These are phyloP conservation scores for Tiliacea citrago DNA, from an alignment of 2,888 invertebrate genomes.

Conservation along the genomic window DNA sequence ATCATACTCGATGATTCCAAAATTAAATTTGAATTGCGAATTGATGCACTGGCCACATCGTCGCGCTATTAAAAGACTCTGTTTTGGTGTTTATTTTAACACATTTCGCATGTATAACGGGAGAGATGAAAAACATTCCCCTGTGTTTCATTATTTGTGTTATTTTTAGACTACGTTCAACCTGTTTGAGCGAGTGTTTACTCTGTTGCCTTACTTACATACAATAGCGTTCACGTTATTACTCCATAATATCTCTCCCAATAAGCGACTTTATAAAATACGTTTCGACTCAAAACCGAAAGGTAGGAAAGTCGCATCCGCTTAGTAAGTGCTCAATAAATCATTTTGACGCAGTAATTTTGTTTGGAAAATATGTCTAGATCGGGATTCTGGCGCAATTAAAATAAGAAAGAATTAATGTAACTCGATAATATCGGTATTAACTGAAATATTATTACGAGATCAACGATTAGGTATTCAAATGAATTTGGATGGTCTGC, in stretches of 20 bases:
- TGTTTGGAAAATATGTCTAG: constrained; percentile 75
- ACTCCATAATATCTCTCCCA: constrained; percentile 73
- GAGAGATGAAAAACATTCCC: constrained; percentile 90
- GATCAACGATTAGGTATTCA: constrained; percentile 82
- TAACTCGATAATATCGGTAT: constrained; percentile 83
- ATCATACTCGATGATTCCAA: constrained; percentile 83
- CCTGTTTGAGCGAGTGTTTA: constrained; percentile 88
- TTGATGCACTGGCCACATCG: constrained; percentile 87
- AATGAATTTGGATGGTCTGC: constrained; percentile 85
- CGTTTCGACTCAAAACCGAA: constrained; percentile 38
- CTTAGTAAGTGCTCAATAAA: constrained; percentile 70
- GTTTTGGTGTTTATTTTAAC: constrained; percentile 90
- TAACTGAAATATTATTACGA: constrained; percentile 81
- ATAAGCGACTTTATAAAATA: constrained; percentile 57
- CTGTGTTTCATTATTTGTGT: constrained; percentile 89
- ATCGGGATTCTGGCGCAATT: constrained; percentile 76
- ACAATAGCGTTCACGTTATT: constrained; percentile 85
- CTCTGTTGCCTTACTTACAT: constrained; percentile 84
- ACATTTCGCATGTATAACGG: constrained; percentile 89
- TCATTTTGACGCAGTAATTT: constrained; percentile 81
- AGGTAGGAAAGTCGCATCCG: constrained; percentile 53
- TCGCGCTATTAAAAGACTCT: constrained; percentile 88
- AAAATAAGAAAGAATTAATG: constrained; percentile 79
- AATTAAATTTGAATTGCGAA: constrained; percentile 85
- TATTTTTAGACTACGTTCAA: constrained; percentile 89